A percentile compares a stretch with the other conserved stretches of the same genome.
Conservation (phyloP, 2,888 invertebrate genomes). For the Falcaria lacertinaria region DNA sequence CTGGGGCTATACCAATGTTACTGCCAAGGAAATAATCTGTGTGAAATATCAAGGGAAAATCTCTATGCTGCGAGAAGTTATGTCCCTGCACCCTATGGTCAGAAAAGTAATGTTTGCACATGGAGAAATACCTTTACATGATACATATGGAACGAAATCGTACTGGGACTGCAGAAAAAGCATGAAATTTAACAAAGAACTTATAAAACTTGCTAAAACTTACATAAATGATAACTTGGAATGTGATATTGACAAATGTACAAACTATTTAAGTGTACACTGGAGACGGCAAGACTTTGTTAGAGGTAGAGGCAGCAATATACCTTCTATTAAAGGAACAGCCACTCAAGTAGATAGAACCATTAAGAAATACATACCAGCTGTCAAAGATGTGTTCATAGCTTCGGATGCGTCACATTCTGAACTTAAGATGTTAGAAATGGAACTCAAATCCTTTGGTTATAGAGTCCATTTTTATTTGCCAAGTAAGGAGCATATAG, state of each 20-base stretch:
- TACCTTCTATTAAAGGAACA: constrained; percentile 89
- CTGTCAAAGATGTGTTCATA: constrained; percentile 82
- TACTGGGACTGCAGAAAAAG: constrained; percentile 95
- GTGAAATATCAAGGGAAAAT: constrained; percentile 90
- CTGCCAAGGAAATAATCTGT: constrained; percentile 84
- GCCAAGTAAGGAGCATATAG: constrained; percentile 69
- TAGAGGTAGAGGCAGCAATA: constrained; percentile 83
- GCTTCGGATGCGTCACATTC: constrained; percentile 89
- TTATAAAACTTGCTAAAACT: constrained; percentile 83
- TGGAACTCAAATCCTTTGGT: constrained; percentile 50
- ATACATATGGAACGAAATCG: constrained; percentile 88
- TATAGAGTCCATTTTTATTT: constrained; percentile 47
- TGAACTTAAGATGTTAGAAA: constrained; percentile 72
- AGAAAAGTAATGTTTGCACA: constrained; percentile 85
- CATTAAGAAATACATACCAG: constrained; percentile 71
- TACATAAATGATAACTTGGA: constrained; percentile 68
- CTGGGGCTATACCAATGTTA: constrained; percentile 86
- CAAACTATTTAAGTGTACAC: constrained; percentile 91
- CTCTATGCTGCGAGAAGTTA: constrained; percentile 81
- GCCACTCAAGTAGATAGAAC: constrained; percentile 85
- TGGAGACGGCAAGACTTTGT: constrained; percentile 94
- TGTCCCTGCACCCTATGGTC: constrained; percentile 56
- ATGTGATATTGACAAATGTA: constrained; percentile 61
- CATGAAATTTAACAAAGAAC: constrained; percentile 89
- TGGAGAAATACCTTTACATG: constrained; percentile 93